Evolutionary conservation across 2,888 invertebrate species (phyloP).

Genomic region (Drosophila ustulata): DNA sequence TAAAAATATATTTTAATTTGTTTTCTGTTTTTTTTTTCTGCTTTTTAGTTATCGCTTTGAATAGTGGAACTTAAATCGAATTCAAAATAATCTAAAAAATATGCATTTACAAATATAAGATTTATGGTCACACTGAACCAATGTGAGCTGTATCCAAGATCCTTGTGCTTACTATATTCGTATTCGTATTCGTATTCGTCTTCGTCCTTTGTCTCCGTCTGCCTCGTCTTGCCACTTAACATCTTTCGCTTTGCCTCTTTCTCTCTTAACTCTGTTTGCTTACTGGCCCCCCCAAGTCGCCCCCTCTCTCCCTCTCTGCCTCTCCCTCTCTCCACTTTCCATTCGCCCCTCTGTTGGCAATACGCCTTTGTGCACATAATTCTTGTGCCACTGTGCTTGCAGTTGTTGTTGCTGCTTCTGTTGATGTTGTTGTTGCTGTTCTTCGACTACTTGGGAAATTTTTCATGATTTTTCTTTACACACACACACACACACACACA

Average conservation of each 20-base stretch:
- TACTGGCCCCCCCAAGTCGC: constrained; percentile 20
- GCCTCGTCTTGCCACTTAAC: constrained; percentile 43
- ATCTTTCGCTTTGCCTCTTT: constrained; percentile 30
- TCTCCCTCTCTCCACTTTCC: not conserved
- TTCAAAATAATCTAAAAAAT: no score
- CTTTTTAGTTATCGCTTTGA: no score
- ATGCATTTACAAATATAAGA: not conserved
- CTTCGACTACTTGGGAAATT: constrained; percentile 63
- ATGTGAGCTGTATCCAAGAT: constrained; percentile 27
- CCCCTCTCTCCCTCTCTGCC: not conserved
- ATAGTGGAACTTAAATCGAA: not conserved
- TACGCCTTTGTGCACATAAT: constrained; percentile 60
- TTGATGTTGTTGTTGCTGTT: constrained; percentile 42
- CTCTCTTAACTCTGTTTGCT: constrained; percentile 45
- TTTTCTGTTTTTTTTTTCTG: no score
- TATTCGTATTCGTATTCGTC: not conserved
- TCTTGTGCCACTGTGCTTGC: constrained; percentile 56
- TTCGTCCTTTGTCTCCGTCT: not conserved
- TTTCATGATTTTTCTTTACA: constrained; percentile 59
- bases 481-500: constrained; percentile 2
- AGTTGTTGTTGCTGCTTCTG: constrained; percentile 40
- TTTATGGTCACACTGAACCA: not conserved
- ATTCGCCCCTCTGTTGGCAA: not conserved
- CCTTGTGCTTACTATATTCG: constrained; percentile 6
- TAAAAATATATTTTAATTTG: no score